phyloP scores from a whole-genome alignment of 2,888 invertebrate genomes.

The Dyspetes luteomarginatus region DNA sequence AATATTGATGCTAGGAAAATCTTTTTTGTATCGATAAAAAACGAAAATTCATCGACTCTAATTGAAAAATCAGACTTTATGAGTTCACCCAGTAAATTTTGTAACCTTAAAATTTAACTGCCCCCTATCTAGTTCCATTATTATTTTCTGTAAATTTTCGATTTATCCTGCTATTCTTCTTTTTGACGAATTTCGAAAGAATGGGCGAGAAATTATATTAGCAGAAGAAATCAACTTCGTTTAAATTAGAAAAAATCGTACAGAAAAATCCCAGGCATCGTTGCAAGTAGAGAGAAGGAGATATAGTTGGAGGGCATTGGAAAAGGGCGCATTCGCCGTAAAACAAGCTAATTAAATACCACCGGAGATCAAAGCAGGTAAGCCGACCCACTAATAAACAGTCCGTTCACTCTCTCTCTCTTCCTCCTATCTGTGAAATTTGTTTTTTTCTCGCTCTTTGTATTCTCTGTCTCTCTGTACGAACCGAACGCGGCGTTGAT shows the following conservation, averaged over 20 bases:
- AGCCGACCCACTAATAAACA: constrained; percentile 67
- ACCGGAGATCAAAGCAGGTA: constrained; percentile 65
- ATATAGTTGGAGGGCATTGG: not conserved
- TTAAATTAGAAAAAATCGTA: constrained; percentile 22
- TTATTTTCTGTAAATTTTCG: not conserved
- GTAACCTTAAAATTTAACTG: too few species aligned
- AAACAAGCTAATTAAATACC: constrained; percentile 70
- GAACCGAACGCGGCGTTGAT: constrained; percentile 43
- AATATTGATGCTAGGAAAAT: too few species aligned
- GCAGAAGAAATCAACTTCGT: not conserved
- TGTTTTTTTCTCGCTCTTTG: constrained; percentile 40
- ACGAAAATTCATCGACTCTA: too few species aligned
- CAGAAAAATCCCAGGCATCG: constrained; percentile 16
- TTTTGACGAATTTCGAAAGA: not conserved
- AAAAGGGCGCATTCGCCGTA: constrained; percentile 48
- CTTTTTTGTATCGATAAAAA: too few species aligned
- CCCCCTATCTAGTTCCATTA: too few species aligned
- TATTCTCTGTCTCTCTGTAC: constrained; percentile 39
- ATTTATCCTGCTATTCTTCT: not conserved
- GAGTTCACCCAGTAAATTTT: too few species aligned
- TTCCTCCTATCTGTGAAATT: not conserved
- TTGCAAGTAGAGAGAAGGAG: not conserved
- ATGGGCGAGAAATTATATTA: constrained; percentile 19
- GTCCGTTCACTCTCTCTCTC: constrained; percentile 37
- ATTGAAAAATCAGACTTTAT: too few species aligned